Conservation (phyloP, 2,888 invertebrate genomes). For the Cephus spinipes region DNA sequence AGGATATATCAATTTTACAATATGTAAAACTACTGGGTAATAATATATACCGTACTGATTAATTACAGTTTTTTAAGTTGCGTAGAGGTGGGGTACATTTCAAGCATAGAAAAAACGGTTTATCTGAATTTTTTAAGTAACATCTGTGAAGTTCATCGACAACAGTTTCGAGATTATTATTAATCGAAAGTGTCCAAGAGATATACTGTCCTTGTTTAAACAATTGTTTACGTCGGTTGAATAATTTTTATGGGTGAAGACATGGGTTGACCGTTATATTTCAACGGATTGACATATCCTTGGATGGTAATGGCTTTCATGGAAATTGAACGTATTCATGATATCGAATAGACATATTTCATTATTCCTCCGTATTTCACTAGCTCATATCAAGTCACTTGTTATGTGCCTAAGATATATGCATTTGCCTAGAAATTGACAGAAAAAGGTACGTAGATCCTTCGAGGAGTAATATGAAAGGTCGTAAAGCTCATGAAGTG, state of each 20-base stretch:
- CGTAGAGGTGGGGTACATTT: neutral
- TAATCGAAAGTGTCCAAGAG: no score
- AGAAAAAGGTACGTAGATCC: neutral
- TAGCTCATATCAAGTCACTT: neutral
- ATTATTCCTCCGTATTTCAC: neutral
- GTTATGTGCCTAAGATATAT: neutral
- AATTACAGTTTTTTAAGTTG: neutral
- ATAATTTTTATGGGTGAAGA: neutral
- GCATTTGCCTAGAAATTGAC: neutral
- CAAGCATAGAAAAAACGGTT: neutral
- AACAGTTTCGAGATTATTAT: neutral
- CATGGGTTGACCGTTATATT: neutral
- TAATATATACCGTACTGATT: neutral
- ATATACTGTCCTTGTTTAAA: no score
- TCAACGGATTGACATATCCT: neutral
- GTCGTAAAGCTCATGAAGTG: neutral
- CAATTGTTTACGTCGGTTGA: neutral
- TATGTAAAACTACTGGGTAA: neutral
- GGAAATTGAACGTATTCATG: neutral
- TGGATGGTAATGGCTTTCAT: neutral
- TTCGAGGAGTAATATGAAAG: neutral
- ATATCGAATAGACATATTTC: neutral
- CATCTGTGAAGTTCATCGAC: neutral
- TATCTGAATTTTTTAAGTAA: neutral
- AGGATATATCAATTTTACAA: neutral